Evolutionary conservation across 1,140 invertebrate genomes (phyloP).

Genomic region (Lanistes nyassanus): DNA sequence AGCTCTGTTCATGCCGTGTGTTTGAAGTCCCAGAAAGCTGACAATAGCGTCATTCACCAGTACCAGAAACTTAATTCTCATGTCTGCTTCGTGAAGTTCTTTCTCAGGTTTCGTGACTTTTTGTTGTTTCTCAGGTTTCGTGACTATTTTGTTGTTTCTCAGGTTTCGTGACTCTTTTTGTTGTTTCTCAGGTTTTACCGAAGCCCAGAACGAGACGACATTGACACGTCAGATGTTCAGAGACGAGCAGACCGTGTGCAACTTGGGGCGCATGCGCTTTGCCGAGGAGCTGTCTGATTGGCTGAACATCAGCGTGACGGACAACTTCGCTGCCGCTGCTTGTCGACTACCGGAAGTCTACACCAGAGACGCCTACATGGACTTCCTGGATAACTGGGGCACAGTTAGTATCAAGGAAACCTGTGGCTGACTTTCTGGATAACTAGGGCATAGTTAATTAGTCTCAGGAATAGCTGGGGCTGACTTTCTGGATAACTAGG

Average conservation of each 20-base stretch:
- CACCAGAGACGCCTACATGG: slow-evolving; percentile 33
- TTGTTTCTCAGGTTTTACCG: slow-evolving; percentile 24
- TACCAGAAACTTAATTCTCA: no score
- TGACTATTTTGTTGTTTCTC: no score
- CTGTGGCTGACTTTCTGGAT: neutral
- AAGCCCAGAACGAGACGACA: slow-evolving; percentile 31
- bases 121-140: no score
- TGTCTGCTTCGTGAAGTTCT: no score
- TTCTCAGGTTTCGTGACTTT: no score
- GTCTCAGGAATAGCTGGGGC: neutral
- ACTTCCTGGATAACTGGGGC: slow-evolving; percentile 42
- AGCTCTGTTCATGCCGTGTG: no score
- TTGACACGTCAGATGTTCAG: slow-evolving; percentile 37
- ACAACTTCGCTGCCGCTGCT: slow-evolving; percentile 36
- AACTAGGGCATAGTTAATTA: neutral
- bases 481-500: neutral
- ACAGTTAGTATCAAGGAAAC: slow-evolving; percentile 27
- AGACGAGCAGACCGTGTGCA: slow-evolving; percentile 38
- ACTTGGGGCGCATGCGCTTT: slow-evolving; percentile 39
- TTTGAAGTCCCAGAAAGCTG: no score
- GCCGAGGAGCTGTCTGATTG: slow-evolving; percentile 33
- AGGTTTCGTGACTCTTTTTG: neutral
- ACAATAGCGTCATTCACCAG: no score
- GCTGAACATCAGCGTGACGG: slow-evolving; percentile 34
- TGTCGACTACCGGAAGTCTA: slow-evolving; percentile 33